phyloP scores from a whole-genome alignment of 2,797 vertebrate species.

The Hippocampus kuda region DNA sequence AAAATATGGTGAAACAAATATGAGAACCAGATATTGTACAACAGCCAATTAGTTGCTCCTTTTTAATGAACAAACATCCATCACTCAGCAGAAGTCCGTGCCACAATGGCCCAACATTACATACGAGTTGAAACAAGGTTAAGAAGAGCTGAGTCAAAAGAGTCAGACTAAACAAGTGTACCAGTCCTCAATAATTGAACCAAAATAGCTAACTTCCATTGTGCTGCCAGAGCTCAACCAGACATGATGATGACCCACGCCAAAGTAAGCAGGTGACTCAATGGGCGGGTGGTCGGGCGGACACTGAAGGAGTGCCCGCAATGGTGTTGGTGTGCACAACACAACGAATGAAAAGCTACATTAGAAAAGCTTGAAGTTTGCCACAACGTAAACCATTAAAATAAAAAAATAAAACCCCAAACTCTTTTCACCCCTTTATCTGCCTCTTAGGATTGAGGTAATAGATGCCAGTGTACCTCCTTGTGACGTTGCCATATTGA shows the following conservation, averaged over 20 bases:
- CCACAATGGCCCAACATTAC: not conserved
- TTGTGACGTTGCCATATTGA: constrained; percentile 93
- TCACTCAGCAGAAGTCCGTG: not conserved
- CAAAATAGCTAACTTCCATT: constrained; percentile 39
- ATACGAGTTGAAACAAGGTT: not conserved
- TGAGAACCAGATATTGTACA: not conserved
- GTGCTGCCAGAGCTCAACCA: constrained; percentile 33
- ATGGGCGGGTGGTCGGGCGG: constrained; percentile 3
- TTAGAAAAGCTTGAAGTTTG: constrained; percentile 9
- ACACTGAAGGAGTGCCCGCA: constrained; percentile 22
- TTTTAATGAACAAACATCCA: constrained; percentile 5
- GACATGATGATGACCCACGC: constrained; percentile 27
- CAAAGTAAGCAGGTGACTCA: constrained; percentile 37
- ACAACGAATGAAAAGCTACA: not conserved
- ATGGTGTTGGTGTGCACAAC: constrained; percentile 10
- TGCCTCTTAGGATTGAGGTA: constrained; percentile 22
- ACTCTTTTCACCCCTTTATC: constrained; percentile 9
- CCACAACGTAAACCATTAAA: not conserved
- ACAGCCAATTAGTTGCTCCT: not conserved
- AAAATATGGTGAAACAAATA: not conserved
- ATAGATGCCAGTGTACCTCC: constrained; percentile 73
- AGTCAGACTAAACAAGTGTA: constrained; percentile 48
- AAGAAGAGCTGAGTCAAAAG: constrained; percentile 19
- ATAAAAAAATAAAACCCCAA: constrained; percentile 8
- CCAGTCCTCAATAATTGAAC: constrained; percentile 30